Conservation (phyloP, 53 echinoderm and acorn worm genomes). For the Patiria pectinifera region DNA sequence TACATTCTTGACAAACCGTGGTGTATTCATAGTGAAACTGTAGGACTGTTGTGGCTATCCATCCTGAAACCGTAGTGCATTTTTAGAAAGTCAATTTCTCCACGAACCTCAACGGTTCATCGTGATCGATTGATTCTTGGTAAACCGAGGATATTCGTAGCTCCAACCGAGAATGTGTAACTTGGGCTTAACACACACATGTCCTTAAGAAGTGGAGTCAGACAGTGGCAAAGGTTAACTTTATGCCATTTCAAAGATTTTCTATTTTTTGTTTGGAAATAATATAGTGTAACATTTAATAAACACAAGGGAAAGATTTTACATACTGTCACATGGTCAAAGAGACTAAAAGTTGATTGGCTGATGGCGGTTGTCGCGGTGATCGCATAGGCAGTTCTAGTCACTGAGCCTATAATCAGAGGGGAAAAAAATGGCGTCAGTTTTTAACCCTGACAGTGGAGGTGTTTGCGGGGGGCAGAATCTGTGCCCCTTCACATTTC, state of each 20-base stretch:
- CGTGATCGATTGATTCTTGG: too few species aligned
- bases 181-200: too few species aligned
- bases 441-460: not conserved
- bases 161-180: too few species aligned
- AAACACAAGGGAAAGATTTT: not conserved
- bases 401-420: conserved; percentile 53
- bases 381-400: conserved; percentile 63
- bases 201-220: not conserved
- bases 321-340: conserved; percentile 94
- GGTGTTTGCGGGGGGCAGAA: too few species aligned
- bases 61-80: too few species aligned
- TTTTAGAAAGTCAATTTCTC: too few species aligned
- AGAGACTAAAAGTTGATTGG: conserved; percentile 66
- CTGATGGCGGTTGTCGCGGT: conserved; percentile 62
- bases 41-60: too few species aligned
- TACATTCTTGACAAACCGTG: too few species aligned
- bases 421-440: not conserved
- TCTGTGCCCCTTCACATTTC: not conserved
- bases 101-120: too few species aligned
- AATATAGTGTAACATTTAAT: not conserved
- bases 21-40: too few species aligned
- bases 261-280: not conserved
- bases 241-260: not conserved
- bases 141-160: too few species aligned
- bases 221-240: not conserved